Conservation (phyloP, 2,113 vertebrate genomes). For the Melanotaenia duboulayi region DNA sequence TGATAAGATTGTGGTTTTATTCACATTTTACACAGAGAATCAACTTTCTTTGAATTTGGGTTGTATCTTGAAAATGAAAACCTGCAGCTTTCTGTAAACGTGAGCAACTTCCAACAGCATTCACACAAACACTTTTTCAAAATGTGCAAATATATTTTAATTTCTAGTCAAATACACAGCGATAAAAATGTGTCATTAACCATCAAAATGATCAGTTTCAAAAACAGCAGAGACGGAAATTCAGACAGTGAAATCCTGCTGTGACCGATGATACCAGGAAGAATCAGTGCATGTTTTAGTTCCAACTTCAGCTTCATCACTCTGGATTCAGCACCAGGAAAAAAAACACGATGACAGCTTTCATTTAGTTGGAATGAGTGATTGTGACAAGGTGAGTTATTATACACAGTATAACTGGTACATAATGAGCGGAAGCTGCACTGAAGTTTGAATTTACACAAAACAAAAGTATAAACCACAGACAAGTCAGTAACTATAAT, state of each 20-base stretch:
- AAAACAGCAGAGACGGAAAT: slow-evolving; percentile 22
- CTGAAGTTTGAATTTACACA: not conserved
- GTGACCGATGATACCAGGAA: not conserved
- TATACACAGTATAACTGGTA: slow-evolving; percentile 23
- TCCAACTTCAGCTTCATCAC: slow-evolving; percentile 4
- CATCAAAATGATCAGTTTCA: slow-evolving; percentile 5
- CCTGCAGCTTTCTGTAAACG: no score
- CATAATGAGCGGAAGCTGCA: not conserved
- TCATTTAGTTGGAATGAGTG: slow-evolving; percentile 12
- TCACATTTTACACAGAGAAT: no score
- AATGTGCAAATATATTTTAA: slow-evolving; percentile 79
- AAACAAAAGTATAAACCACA: not conserved
- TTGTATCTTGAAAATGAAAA: no score
- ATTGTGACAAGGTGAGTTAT: slow-evolving; percentile 14
- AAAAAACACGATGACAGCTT: slow-evolving; percentile 18
- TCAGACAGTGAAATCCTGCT: not conserved
- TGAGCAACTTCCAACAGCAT: not conserved
- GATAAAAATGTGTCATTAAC: slow-evolving; percentile 42
- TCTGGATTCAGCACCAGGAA: slow-evolving; percentile 2
- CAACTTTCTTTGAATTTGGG: no score
- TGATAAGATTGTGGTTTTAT: no score
- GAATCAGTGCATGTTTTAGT: slow-evolving; percentile 73
- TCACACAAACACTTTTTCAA: slow-evolving; percentile 2
- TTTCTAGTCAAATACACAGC: slow-evolving; percentile 53
- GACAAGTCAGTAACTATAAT: slow-evolving; percentile 7